A percentile compares a stretch with the other conserved stretches of the same genome.
phyloP scores from a whole-genome alignment of 2,888 invertebrate genomes.

The Amphipyra berbera region DNA sequence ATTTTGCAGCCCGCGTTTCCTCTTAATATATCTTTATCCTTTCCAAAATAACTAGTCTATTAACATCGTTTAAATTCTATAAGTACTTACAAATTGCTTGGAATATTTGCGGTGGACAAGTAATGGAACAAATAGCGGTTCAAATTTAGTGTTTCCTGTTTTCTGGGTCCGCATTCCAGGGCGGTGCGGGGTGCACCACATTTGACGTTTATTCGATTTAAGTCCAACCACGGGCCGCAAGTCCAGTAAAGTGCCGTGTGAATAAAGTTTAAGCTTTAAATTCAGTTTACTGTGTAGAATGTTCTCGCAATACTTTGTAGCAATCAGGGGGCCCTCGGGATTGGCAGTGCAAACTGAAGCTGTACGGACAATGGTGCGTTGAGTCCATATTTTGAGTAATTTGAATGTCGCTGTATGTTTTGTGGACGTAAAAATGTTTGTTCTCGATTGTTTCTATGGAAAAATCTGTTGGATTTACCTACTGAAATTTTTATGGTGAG shows the following conservation, averaged over 20 bases:
- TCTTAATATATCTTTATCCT: too few relatives aligned
- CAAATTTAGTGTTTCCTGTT: conserved; percentile 75
- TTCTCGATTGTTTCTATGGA: not conserved
- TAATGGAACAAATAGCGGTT: conserved; percentile 68
- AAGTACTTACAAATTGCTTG: conserved; percentile 50
- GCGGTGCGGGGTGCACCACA: conserved; percentile 64
- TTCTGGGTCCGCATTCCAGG: conserved; percentile 54
- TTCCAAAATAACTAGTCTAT: conserved; percentile 7
- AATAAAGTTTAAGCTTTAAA: conserved; percentile 79
- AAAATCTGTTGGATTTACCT: not conserved
- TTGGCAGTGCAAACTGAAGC: conserved; percentile 47
- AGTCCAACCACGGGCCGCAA: conserved; percentile 70
- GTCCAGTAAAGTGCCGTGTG: conserved; percentile 74
- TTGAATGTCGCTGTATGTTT: conserved; percentile 33
- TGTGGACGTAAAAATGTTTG: conserved; percentile 11
- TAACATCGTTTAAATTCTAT: conserved; percentile 39
- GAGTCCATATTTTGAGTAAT: conserved; percentile 48
- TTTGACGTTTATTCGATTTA: conserved; percentile 86
- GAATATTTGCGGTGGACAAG: conserved; percentile 59
- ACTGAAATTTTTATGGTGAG: too few relatives aligned
- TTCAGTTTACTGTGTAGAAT: conserved; percentile 70
- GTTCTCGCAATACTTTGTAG: conserved; percentile 67
- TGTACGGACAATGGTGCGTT: conserved; percentile 48
- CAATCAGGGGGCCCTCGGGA: conserved; percentile 61
- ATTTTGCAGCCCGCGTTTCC: too few relatives aligned